Evolutionary conservation across 23 tunicate genomes (phyloP), one percentile per base, ranked within the genome.

Genomic region (Styela clava): DNA sequence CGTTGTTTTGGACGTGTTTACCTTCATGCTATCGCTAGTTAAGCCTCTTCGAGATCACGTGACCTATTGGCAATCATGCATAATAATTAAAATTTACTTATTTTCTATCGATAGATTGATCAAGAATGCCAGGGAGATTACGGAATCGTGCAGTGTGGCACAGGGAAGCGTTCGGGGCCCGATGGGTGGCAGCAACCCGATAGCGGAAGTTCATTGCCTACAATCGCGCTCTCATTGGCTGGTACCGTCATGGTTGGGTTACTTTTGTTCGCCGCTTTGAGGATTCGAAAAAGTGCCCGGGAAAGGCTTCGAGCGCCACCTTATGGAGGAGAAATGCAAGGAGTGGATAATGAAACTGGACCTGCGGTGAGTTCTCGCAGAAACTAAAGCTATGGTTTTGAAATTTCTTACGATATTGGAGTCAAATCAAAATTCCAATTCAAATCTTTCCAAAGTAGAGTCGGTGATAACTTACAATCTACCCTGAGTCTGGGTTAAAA

Each of bases 231-330:
- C 0, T 25, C 24, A 24, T 27, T 76, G 65, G 81, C 81, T 18
- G 81, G 65, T 18, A 37, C 27, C 22, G 81, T 76, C 9, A 76
- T 76, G 81, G 81, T 76, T 21, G 81, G 81, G 16, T 44, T 76
- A 56, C 64, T 76, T 16, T 1, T 76, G 29, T 76, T 76, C 65
- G 81, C 81, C n/a, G 81, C 37, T 30, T 18, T 76, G 30, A 21
- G 81, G 26, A 22, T 76, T 0, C 27, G 65, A 31, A 76, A 76
- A 76, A 56, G 33, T 28, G 37, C 81, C 27, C 24, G 28, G 20
- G 26, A 25, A 26, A 37, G 52, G 30, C 67, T 0, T 7, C 0
- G 24, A 52, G 81, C 64, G 29, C 30, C 23, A 44, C 62, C 31
- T 32, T 0, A 36, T 16, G 33, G 65, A 76, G 0, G 65, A 21